These are phyloP conservation scores for Watsonalla binaria DNA, from an alignment of 2,888 invertebrate species.

Conservation along the genomic window DNA sequence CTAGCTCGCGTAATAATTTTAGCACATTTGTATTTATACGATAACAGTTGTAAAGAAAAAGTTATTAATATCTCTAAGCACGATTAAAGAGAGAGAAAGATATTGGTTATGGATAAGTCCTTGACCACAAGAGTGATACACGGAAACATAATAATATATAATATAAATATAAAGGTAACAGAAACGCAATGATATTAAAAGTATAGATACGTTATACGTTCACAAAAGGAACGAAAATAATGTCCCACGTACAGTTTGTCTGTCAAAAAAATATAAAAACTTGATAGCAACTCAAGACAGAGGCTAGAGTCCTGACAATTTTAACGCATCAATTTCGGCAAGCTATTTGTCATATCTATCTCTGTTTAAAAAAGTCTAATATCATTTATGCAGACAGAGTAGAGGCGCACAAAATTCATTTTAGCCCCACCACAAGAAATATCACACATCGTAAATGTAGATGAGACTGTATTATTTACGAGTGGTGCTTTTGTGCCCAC, in stretches of 20 bases:
- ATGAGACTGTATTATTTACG: conserved; percentile 45
- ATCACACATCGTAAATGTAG: conserved; percentile 53
- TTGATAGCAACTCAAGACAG: too few relatives aligned
- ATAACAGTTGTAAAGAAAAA: background rate
- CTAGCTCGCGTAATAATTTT: background rate
- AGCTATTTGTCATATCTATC: too few relatives aligned
- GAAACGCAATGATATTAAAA: too few relatives aligned
- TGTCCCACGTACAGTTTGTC: too few relatives aligned
- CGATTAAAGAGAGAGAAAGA: background rate
- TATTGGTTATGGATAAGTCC: background rate
- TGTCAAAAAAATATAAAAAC: too few relatives aligned
- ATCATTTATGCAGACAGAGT: conserved; percentile 1
- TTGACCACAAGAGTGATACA: background rate
- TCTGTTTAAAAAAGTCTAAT: too few relatives aligned
- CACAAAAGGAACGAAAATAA: too few relatives aligned
- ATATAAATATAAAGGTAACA: background rate
- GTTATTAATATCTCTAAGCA: background rate
- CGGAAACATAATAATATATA: too few relatives aligned
- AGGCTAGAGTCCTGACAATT: too few relatives aligned
- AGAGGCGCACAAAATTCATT: conserved; percentile 29
- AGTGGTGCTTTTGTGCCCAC: conserved; percentile 29
- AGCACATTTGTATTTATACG: background rate
- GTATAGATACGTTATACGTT: too few relatives aligned
- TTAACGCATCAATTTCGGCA: too few relatives aligned
- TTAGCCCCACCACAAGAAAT: conserved; percentile 38